Evolutionary conservation across 2,113 vertebrate species (phyloP), one percentile per base, ranked within the genome.

Genomic region (Tichodroma muraria): DNA sequence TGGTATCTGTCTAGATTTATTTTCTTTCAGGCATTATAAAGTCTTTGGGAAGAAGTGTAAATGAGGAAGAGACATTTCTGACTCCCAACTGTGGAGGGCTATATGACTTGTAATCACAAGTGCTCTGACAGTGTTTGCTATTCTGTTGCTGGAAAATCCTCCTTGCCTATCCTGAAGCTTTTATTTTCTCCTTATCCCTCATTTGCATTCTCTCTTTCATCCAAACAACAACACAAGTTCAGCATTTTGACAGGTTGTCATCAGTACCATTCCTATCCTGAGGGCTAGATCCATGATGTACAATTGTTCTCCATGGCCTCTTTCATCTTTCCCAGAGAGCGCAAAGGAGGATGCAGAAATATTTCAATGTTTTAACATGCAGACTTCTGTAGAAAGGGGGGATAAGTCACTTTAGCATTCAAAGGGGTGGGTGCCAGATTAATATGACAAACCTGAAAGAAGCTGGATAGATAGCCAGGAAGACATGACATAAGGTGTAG

Each of bases 151-250:
- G 37, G 44, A 79, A 95, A 92, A 95, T 89, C 76, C 49, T 78
- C 52, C 80, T 81, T 88, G 84, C 88, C 75, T 54, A 57, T 78
- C 70, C 63, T 28, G 47, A 88, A 91, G 79, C 59, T 76, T 95
- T 92, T 88, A 27, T 94, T 90, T 94, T 81, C 66, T 90, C 42
- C 72, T 71, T 91, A 68, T 70, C 45, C 77, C 38, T 95, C 60
- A 94, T 97, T 95, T 94, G 66, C 94, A 97, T 96, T 94, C 72
- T 76, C 72, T 75, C 79, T 95, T 94, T 95, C 72, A 97, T 94
- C 82, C 63, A 66, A 76, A 80, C 80, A 89, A 14, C 85, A 95
- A 1, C 77, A 87, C 15, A 60, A 91, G 76, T 85, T 92, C 38
- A 76, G 69, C 60, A 31, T 70, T 93, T 93, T 28, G 47, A 96